Percentiles rank a stretch among this genome's conserved stretches.
Evolutionary conservation across 1,140 invertebrate species (phyloP).

Genomic region (Drosophila nebulosa): DNA sequence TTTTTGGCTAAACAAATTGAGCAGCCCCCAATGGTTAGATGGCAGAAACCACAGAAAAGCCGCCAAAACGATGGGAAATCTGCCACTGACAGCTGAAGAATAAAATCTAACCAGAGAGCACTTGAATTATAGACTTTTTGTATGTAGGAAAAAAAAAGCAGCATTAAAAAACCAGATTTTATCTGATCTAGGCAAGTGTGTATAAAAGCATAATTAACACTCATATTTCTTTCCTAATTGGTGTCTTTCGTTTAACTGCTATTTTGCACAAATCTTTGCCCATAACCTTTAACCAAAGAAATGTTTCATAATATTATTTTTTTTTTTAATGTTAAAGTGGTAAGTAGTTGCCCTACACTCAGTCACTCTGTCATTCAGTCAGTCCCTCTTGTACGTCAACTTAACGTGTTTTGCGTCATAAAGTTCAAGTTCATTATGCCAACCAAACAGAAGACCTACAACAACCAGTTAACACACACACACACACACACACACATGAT

Average conservation of each 20-base stretch:
- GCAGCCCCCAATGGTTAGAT: neutral
- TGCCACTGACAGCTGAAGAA: conserved; percentile 9
- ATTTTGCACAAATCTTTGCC: conserved; percentile 4
- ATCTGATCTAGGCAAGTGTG: neutral
- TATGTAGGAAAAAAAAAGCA: neutral
- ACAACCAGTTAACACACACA: conserved; percentile 44
- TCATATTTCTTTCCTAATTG: neutral
- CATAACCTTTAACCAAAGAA: conserved; percentile 11
- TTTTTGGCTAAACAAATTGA: conserved; percentile 8
- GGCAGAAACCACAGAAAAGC: neutral
- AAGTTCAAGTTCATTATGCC: conserved; percentile 76
- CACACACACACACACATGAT: neutral
- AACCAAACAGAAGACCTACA: conserved; percentile 29
- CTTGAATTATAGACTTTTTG: neutral
- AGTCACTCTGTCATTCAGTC: conserved; percentile 43
- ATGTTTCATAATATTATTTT: neutral
- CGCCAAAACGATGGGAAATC: conserved; percentile 9
- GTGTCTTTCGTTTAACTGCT: neutral
- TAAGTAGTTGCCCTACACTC: conserved; percentile 38
- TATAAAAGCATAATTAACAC: neutral
- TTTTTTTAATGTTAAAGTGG: conserved; percentile 6
- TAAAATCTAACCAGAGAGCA: neutral
- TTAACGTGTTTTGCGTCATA: conserved; percentile 75
- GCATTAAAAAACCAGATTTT: neutral
- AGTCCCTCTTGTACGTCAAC: conserved; percentile 30